These are phyloP conservation scores for Chiloscyllium punctatum DNA, from an alignment of 2,797 vertebrate species.

Conservation along the genomic window DNA sequence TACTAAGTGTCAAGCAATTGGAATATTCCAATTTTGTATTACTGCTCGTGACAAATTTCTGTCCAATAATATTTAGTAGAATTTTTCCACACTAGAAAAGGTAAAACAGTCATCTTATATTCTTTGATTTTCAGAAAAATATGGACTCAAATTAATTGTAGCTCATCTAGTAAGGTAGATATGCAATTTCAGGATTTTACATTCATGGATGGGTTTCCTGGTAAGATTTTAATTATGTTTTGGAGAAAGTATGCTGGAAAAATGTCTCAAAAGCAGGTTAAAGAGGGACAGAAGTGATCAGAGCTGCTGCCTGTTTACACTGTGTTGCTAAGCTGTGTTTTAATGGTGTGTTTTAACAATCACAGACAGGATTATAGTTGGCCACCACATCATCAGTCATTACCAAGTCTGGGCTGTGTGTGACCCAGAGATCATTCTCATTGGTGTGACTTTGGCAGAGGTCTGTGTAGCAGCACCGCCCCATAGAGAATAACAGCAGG, in stretches of 20 bases:
- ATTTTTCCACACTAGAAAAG: background rate
- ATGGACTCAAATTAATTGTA: background rate
- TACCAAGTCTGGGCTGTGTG: conserved; percentile 2
- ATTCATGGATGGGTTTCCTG: background rate
- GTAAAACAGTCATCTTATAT: background rate
- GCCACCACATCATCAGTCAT: background rate
- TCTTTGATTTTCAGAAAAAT: background rate
- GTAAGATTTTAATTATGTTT: background rate
- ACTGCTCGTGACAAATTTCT: background rate
- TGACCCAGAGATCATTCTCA: conserved; percentile 3
- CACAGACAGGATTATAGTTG: conserved; percentile 25
- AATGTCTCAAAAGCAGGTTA: background rate
- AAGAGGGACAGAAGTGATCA: background rate
- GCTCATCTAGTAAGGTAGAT: background rate
- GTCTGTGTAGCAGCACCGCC: background rate
- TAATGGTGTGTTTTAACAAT: background rate
- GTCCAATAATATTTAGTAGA: background rate
- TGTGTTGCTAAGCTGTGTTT: conserved; percentile 9
- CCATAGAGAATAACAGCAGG: conserved; percentile 3
- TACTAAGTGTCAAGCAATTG: background rate
- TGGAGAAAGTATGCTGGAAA: background rate
- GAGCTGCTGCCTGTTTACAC: background rate
- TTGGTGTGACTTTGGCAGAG: conserved; percentile 19
- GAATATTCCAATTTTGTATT: background rate
- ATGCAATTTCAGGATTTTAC: background rate